phyloP scores from a whole-genome alignment of 2,888 invertebrate genomes.

The Dryobotodes eremita region DNA sequence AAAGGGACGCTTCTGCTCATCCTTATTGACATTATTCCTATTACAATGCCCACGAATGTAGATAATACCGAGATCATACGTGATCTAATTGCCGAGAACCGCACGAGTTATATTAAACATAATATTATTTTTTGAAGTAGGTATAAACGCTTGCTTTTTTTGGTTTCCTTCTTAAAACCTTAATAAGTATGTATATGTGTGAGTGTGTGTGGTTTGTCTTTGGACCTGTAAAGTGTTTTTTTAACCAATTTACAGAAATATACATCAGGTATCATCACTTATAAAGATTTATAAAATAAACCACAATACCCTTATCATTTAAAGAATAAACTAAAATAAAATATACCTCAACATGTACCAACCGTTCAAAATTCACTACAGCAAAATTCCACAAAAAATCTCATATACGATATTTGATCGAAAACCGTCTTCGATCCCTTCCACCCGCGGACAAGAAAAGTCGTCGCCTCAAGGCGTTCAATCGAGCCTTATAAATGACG shows the following conservation, averaged over 20 bases:
- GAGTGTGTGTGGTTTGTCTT: too few species aligned
- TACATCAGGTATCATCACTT: too few species aligned
- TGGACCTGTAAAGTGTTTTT: too few species aligned
- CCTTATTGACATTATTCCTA: background rate
- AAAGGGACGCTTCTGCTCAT: background rate
- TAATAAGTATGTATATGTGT: too few species aligned
- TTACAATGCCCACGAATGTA: slow-evolving; percentile 1
- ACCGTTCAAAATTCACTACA: background rate
- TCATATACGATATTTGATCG: slow-evolving; percentile 1
- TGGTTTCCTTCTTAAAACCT: background rate
- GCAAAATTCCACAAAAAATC: background rate
- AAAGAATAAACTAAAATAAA: background rate
- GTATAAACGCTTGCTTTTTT: background rate
- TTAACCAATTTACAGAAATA: too few species aligned
- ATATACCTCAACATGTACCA: background rate
- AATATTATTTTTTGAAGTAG: background rate
- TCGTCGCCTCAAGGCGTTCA: slow-evolving; percentile 1
- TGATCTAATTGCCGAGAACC: background rate
- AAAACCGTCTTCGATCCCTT: background rate
- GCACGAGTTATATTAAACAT: background rate
- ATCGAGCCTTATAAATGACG: slow-evolving; percentile 10
- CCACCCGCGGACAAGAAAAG: slow-evolving; percentile 3
- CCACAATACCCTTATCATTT: too few species aligned
- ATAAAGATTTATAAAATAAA: too few species aligned
- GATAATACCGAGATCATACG: background rate